Base-by-base conservation (phyloP, 2,113 vertebrate genomes). In the Gavia stellata region DNA sequence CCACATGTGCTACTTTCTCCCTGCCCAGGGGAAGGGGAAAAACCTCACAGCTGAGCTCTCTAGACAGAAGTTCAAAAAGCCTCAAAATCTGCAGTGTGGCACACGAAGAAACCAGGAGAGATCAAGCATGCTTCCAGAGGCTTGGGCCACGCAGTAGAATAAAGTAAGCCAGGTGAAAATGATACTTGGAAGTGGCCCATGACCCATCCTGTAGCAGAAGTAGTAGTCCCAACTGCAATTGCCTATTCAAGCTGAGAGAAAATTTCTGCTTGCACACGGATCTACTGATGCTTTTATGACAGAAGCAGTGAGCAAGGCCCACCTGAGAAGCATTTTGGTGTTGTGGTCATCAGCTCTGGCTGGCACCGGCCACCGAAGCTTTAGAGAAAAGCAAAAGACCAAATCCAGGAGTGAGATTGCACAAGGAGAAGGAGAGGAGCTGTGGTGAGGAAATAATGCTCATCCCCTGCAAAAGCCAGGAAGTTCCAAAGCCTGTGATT, bases 401-500 rank as follows among this genome's bases (percentile, higher is more conserved):
- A 71, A 94, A 91, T 17, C 40, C 77, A 79, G 47, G 65, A 67
- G 47, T 67, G 70, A 65, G 62, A 94, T 96, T 96, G 61, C 93
- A 87, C 89, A 96, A 95, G 86, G 77, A 92, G 61, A 2, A 9
- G 86, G 65, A 84, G 88, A 67, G 47, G 34, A 95, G 47, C 67
- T 81, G 58, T 56, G 61, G 86, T 81, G 89, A 91, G 86, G 89
- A 92, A 96, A 92, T 94, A 91, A 84, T 65, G 81, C 56, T 84
- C 73, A 72, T 87, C 47, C 61, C 26, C 81, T 91, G 65, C 77
- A 81, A 91, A 6, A 94, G 77, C 73, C 93, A 89, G 95, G 93
- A 96, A 95, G 91, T 95, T 94, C 81, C 84, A 85, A 91, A 95
- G 93, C 73, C 91, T 96, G 94, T 96, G 87, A 87, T 96, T 97